phyloP scores from a whole-genome alignment of 2,797 vertebrate species.

The Chelon auratus region DNA sequence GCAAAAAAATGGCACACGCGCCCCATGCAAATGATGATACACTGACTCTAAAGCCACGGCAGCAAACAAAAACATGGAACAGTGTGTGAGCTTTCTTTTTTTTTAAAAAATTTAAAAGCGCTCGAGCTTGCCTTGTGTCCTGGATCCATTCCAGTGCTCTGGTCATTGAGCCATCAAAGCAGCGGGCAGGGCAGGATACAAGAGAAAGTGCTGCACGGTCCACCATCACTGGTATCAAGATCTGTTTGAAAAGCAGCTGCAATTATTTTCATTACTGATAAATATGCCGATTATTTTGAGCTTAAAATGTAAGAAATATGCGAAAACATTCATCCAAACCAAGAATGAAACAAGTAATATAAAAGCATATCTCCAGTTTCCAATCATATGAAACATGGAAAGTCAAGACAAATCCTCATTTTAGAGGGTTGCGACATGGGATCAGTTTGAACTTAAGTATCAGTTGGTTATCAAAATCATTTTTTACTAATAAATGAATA shows the following conservation, averaged over 20 bases:
- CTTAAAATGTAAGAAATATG: neutral
- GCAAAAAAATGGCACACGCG: constrained; percentile 11
- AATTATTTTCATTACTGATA: neutral
- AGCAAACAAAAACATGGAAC: constrained; percentile 5
- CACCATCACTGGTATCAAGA: neutral
- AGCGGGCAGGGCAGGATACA: neutral
- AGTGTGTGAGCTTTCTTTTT: constrained; percentile 8
- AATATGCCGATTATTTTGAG: neutral
- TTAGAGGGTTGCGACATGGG: neutral
- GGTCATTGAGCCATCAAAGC: constrained; percentile 15
- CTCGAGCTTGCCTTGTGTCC: constrained; percentile 10
- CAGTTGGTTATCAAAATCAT: no score
- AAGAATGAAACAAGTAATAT: neutral
- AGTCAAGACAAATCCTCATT: neutral
- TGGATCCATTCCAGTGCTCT: constrained; percentile 3
- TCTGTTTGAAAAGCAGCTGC: neutral
- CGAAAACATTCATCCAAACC: no score
- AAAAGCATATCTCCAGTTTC: neutral
- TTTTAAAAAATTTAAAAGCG: constrained; percentile 14
- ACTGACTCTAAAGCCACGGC: constrained; percentile 10
- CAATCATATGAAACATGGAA: neutral
- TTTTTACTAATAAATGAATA: neutral
- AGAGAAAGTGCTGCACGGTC: constrained; percentile 2
- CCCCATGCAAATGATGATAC: neutral
- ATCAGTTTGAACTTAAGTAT: no score